Evolutionary conservation across 2,113 vertebrate genomes (phyloP).

Genomic region (Probosciger aterrimus): DNA sequence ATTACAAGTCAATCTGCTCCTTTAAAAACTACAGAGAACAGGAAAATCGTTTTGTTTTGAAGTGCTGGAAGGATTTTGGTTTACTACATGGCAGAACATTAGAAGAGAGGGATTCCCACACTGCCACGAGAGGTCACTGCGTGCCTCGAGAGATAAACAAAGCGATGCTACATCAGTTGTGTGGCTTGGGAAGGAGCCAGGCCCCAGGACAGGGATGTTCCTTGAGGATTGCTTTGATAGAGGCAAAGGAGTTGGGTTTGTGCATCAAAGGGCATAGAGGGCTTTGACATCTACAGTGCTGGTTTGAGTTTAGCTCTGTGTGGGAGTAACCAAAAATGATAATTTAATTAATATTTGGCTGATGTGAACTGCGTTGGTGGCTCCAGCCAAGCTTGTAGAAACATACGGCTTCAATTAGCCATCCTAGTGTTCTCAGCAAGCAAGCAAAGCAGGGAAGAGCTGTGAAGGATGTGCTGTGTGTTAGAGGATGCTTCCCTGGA

Average conservation of each 20-base stretch:
- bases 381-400: not conserved
- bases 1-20: not conserved
- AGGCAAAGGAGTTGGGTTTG: not conserved
- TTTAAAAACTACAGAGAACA: not conserved
- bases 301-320: not conserved
- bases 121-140: constrained; percentile 24
- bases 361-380: not conserved
- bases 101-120: not conserved
- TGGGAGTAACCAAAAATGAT: not conserved
- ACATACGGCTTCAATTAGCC: not conserved
- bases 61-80: not conserved
- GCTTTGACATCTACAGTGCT: not conserved
- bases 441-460: not conserved
- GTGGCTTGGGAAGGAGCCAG: not conserved
- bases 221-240: not conserved
- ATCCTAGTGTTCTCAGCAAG: not conserved
- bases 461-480: not conserved
- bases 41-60: not conserved
- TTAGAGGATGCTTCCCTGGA: not conserved
- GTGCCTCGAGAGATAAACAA: not conserved
- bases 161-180: accelerated
- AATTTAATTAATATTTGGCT: not conserved
- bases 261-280: not conserved
- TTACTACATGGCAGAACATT: not conserved
- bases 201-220: not conserved